A percentile compares a stretch with the other conserved stretches of the same genome.
Evolutionary conservation across 2,888 invertebrate genomes (phyloP).

Genomic region (Synanthedon vespiformis): DNA sequence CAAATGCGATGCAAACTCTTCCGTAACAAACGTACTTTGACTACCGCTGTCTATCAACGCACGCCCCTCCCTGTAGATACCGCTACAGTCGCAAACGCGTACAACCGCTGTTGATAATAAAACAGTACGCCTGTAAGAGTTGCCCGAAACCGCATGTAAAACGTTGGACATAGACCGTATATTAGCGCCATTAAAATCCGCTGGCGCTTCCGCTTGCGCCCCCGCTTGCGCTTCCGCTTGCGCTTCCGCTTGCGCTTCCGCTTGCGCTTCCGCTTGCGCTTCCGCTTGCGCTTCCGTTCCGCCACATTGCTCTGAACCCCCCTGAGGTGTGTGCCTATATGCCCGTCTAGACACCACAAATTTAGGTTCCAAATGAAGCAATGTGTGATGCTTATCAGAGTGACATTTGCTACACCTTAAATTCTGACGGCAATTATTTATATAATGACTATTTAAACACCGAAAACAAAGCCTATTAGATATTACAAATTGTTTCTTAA

Average conservation of each 20-base stretch:
- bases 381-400: no score
- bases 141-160: no score
- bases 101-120: conserved; percentile 1
- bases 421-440: no score
- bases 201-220: neutral
- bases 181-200: neutral
- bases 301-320: neutral
- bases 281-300: no score
- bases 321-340: neutral
- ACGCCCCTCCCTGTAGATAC: neutral
- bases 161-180: no score
- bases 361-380: neutral
- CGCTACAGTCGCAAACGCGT: conserved; percentile 3
- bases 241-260: neutral
- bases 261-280: no score
- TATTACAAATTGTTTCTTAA: no score
- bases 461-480: no score
- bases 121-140: neutral
- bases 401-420: no score
- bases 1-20: neutral
- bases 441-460: no score
- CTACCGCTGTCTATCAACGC: neutral
- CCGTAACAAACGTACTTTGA: neutral
- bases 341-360: neutral
- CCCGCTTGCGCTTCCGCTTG: neutral